Conservation (phyloP, 2,113 vertebrate genomes). For the Aramus guarauna region DNA sequence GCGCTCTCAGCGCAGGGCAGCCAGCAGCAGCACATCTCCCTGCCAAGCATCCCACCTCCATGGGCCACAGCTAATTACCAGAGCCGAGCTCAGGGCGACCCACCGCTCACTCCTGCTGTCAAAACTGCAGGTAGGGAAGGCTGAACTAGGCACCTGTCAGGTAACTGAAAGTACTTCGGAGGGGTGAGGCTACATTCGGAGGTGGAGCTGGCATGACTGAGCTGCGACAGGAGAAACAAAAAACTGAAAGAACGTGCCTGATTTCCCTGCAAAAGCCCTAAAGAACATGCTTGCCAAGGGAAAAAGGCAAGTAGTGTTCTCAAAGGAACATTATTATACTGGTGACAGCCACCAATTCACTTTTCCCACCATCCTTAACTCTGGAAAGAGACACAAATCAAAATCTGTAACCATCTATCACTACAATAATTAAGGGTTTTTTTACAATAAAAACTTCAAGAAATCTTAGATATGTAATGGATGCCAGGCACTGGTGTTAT, state of each 20-base stretch:
- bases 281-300: not conserved
- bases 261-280: not conserved
- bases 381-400: not conserved
- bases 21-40: not conserved
- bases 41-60: not conserved
- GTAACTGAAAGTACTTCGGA: not conserved
- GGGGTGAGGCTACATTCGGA: not conserved
- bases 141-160: not conserved
- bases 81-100: not conserved
- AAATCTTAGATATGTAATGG: not conserved
- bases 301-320: not conserved
- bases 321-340: not conserved
- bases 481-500: not conserved
- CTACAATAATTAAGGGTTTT: not conserved
- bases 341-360: not conserved
- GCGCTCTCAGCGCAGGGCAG: not conserved
- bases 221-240: not conserved
- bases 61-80: not conserved
- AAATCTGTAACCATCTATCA: not conserved
- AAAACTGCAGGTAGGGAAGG: not conserved
- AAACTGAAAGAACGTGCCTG: not conserved
- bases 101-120: accelerated
- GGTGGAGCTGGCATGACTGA: not conserved
- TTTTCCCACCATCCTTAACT: not conserved
- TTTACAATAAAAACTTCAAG: not conserved